Conservation (phyloP, 23 tunicate species). For the Halocynthia aurantium region DNA sequence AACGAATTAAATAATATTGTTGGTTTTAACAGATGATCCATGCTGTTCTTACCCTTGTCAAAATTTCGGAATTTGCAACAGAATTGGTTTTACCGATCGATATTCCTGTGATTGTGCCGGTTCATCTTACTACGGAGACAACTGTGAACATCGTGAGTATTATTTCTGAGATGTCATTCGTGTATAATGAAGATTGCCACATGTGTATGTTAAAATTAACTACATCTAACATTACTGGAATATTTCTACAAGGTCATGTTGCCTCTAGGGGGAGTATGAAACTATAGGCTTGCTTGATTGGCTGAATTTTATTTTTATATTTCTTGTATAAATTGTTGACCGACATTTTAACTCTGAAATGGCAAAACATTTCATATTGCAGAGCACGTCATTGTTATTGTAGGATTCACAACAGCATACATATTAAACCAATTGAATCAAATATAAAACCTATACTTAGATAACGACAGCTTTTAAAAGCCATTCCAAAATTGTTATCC, state of each 20-base stretch:
- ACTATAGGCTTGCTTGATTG: background rate
- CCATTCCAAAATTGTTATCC: too few species aligned
- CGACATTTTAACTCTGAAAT: background rate
- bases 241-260: background rate
- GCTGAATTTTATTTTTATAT: background rate
- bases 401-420: background rate
- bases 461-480: too few species aligned
- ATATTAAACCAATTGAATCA: background rate
- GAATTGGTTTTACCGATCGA: slow-evolving; percentile 18
- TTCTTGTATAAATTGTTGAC: background rate
- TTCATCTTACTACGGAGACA: slow-evolving; percentile 53
- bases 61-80: slow-evolving; percentile 41
- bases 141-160: slow-evolving; percentile 63
- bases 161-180: background rate
- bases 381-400: background rate
- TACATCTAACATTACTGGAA: background rate
- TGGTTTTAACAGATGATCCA: slow-evolving; percentile 45
- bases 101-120: slow-evolving; percentile 69
- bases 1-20: background rate
- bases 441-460: too few species aligned
- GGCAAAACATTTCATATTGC: background rate
- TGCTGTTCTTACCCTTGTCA: slow-evolving; percentile 82
- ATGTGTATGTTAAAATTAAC: background rate
- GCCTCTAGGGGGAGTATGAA: too few species aligned
- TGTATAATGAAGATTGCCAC: background rate